Evolutionary conservation across 2,888 invertebrate genomes (phyloP).

Genomic region (Leucophora obtusa): DNA sequence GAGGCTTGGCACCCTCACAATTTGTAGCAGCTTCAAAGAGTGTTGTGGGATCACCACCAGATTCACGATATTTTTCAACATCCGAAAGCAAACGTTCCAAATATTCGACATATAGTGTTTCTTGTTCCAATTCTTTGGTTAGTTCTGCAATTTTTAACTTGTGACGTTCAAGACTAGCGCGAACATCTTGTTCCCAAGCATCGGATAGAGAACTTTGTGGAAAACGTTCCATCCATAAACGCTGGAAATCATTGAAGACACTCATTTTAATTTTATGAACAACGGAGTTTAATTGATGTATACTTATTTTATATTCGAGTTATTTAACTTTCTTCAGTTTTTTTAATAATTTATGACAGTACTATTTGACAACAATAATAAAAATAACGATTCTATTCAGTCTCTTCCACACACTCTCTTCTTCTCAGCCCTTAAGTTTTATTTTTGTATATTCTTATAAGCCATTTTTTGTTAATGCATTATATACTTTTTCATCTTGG

Average conservation of each 20-base stretch:
- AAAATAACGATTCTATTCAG: constrained; percentile 14
- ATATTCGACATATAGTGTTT: constrained; percentile 94
- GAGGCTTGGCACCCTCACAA: constrained; percentile 49
- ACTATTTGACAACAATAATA: constrained; percentile 24
- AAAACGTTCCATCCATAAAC: constrained; percentile 94
- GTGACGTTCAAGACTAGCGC: constrained; percentile 92
- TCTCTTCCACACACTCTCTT: constrained; percentile 24
- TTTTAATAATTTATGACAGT: not conserved
- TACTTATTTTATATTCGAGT: constrained; percentile 19
- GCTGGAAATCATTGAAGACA: constrained; percentile 94
- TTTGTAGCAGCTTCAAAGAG: constrained; percentile 77
- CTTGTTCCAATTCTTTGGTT: constrained; percentile 92
- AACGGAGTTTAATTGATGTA: no score
- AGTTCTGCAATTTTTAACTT: constrained; percentile 90
- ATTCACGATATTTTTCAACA: constrained; percentile 88
- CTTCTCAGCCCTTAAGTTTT: constrained; percentile 20
- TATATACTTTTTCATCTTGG: constrained; percentile 10
- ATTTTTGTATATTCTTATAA: constrained; percentile 40
- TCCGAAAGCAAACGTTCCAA: constrained; percentile 90
- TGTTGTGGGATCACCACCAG: constrained; percentile 78
- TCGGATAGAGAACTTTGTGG: constrained; percentile 93
- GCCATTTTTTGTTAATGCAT: constrained; percentile 31
- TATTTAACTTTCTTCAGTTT: constrained; percentile 26
- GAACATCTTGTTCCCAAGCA: constrained; percentile 95
- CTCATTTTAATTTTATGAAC: constrained; percentile 81